Base-by-base conservation (phyloP, 2,113 vertebrate genomes). In the Acanthochromis polyacanthus region DNA sequence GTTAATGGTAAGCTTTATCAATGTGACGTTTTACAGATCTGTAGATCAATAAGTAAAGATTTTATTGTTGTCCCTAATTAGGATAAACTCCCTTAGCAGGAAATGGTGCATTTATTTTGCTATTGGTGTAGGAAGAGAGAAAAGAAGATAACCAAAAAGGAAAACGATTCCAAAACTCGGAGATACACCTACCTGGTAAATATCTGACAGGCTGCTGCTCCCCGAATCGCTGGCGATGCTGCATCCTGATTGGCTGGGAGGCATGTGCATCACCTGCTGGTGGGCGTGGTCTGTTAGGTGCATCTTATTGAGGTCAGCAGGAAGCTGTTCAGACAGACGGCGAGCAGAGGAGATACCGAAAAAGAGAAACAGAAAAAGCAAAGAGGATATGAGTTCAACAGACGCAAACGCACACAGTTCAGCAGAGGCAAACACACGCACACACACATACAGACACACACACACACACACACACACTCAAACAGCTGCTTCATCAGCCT, bases 201-300 rank as follows among this genome's bases (percentile, higher is more conserved):
- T 98, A 85, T 99, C 98, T n/a, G 98, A 99, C 0, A 99, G 94
- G 89, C 98, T 99, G 95, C 98, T 99, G 93, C 97, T 99, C 76
- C 97, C 98, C 4, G 98, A 99, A 85, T 99, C 98, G 62, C 98
- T 99, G 88, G 97, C 96, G 38, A 99, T 98, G 82, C 98, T 99
- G 90, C 98, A 98, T 51, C 97, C 97, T 11, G 98, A 99, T 86
- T 98, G 98, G 95, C 98, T 99, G 10, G 97, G 95, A 40, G 97
- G 93, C 81, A 98, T 95, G 3, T 97, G 96, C 32, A 95, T 95
- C 94, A 96, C 95, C 93, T 97, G 97, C 32, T 95, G 95, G 75
- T 98, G 97, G 89, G 96, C 93, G 75, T 92, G 96, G 91, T 99
- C 98, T 2, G 96, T 96, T 62, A 99, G 95, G 70, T 99, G 98